phyloP scores from a whole-genome alignment of 1,140 invertebrate genomes.

The Chrysomallon squamiferum region DNA sequence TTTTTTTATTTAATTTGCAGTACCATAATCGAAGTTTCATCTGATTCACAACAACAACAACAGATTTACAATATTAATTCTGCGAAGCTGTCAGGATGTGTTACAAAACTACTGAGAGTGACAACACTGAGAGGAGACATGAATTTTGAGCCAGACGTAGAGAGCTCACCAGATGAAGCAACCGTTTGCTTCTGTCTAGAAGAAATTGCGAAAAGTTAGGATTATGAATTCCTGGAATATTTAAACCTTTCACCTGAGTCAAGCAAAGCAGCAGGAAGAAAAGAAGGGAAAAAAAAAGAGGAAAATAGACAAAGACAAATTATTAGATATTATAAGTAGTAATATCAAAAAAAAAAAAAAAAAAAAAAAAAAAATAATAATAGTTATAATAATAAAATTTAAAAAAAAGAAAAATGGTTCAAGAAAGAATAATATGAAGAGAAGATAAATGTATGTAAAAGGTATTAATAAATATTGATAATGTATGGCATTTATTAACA shows the following conservation, averaged over 20 bases:
- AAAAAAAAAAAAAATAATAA: constrained; percentile 1
- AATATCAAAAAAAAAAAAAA: no score
- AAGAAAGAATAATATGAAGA: no score
- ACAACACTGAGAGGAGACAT: background rate
- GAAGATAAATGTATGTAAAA: no score
- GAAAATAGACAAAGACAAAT: background rate
- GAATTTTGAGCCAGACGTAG: constrained; percentile 1
- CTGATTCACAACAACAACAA: no score
- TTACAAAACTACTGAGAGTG: background rate
- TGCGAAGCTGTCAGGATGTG: background rate
- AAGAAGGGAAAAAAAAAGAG: constrained; percentile 3
- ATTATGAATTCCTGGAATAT: constrained; percentile 93
- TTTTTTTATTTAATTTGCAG: no score
- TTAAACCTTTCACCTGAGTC: constrained; percentile 88
- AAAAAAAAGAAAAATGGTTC: constrained; percentile 4
- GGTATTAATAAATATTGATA: no score
- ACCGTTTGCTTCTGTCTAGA: constrained; percentile 90
- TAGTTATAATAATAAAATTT: background rate
- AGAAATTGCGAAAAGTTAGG: constrained; percentile 92
- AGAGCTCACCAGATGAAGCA: constrained; percentile 89
- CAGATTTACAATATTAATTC: background rate
- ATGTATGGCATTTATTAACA: no score
- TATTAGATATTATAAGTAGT: no score
- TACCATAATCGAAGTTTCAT: no score
- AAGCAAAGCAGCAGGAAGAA: background rate